Evolutionary conservation across 2,797 vertebrate species (phyloP), one percentile per base, ranked within the genome.

Genomic region (Acanthis flammea): DNA sequence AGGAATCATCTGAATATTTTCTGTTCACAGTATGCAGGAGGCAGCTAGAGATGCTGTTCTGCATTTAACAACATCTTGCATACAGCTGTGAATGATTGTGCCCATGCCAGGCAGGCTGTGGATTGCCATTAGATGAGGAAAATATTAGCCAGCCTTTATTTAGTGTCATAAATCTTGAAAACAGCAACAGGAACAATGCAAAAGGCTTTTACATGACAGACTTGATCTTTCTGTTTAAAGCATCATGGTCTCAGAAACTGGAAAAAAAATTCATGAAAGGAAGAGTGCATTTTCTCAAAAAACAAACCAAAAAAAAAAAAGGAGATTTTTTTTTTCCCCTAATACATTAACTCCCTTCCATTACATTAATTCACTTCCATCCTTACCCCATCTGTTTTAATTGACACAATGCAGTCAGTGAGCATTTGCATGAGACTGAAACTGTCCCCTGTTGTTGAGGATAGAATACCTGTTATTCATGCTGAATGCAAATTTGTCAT

Each of bases 41-140:
- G 53, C 54, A 97, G 84, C 30, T 76, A 84, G 60, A 91, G 58
- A 88, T 89, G 35, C 27, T 90, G 68, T 91, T 94, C 77, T 92
- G 44, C 75, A 79, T 95, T 96, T 95, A 96, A 73, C 79, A 86
- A n/a, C 68, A 87, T 89, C 80, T 92, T 96, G 68, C 47, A 85
- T 92, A 86, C 92, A 97, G 88, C 96, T 97, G 95, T 94, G 86
- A 89, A 76, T 73, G 88, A 92, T 79, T 96, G 72, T 90, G 79
- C 23, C 19, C 41, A 51, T 85, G 90, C 92, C 95, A 97, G 96
- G 67, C 41, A 94, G 61, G 83, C 85, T 94, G 68, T 68, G 21
- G 39, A 90, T 92, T 96, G 84, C 54, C 24, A 55, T 96, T 91
- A 68, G 66, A 95, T 53, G 70, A 91, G 25, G 28, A 70, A 42